Evolutionary conservation across 2,797 vertebrate species (phyloP), one percentile per base, ranked within the genome.

Genomic region (Cuculus canorus): DNA sequence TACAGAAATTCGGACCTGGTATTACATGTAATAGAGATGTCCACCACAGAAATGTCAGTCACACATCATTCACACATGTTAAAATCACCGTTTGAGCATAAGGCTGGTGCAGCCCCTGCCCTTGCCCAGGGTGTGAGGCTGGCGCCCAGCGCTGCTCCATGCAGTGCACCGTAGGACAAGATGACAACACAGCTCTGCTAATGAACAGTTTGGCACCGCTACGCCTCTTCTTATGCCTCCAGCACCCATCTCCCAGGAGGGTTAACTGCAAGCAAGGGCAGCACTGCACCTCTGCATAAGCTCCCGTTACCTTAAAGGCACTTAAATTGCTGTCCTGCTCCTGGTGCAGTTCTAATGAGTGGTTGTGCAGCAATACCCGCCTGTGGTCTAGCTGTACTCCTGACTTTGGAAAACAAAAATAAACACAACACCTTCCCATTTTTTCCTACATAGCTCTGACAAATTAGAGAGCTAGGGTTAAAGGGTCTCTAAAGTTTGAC

Each of bases 41-140:
- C 41, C n/a, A 50, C 35, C 33, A 7, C 0, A 72, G 47, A 56
- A 91, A 78, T 28, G 47, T 32, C 69, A 52, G 27, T 64, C 23
- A 1, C 0, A 1, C 32, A 17, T 27, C 43, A 71, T 37, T 32
- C 33, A 33, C 5, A 16, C 12, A 12, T 1, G 3, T 24, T 54
- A 61, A 25, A 76, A 28, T n/a, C 56, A 18, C 23, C 19, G 13
- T 32, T 64, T n/a, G 32, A 32, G n/a, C 8, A 1, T 4, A 30
- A 2, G 4, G 8, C 48, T 32, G 41, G 11, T 57, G 23, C 50
- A 33, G 50, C 21, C 56, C 39, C 61, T 53, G 64, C 33, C 41
- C 43, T 28, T 0, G 0, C 13, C 53, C 16, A 5, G 10, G 33
- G 6, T 2, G 3, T 3, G 33, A 76, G 43, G 22, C 14, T 59